These are phyloP conservation scores for Papilio elwesi DNA, from an alignment of 2,888 invertebrate genomes.

Conservation along the genomic window DNA sequence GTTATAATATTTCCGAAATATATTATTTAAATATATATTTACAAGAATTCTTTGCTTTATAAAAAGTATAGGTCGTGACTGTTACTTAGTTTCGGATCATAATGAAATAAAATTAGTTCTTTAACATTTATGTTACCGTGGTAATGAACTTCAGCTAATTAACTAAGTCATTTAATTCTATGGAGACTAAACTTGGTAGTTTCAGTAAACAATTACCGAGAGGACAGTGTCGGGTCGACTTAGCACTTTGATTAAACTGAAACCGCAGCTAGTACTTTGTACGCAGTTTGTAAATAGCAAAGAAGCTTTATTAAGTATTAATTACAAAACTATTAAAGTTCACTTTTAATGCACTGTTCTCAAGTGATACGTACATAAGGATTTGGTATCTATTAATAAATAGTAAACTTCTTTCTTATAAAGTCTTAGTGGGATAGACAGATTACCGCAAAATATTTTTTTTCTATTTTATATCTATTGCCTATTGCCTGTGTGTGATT, in stretches of 20 bases:
- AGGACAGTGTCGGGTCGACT: conserved; percentile 15
- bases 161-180: conserved; percentile 9
- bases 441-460: not conserved
- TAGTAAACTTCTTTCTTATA: no score
- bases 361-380: not conserved
- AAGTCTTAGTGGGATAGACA: no score
- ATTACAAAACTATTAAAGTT: conserved; percentile 1
- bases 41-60: no score
- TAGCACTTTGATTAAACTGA: conserved; percentile 13
- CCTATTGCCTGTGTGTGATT: no score
- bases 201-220: conserved; percentile 17
- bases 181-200: not conserved
- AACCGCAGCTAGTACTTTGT: conserved; percentile 7
- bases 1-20: no score
- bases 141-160: not conserved
- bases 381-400: no score
- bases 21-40: no score
- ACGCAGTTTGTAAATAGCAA: conserved; percentile 13
- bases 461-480: not conserved
- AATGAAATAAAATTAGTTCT: no score
- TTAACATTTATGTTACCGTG: not conserved
- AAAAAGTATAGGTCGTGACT: no score
- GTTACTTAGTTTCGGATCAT: no score
- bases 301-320: not conserved
- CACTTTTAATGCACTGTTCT: not conserved